Evolutionary conservation across 2,113 vertebrate species (phyloP), one percentile per base, ranked within the genome.

Genomic region (Neotoma lepida): DNA sequence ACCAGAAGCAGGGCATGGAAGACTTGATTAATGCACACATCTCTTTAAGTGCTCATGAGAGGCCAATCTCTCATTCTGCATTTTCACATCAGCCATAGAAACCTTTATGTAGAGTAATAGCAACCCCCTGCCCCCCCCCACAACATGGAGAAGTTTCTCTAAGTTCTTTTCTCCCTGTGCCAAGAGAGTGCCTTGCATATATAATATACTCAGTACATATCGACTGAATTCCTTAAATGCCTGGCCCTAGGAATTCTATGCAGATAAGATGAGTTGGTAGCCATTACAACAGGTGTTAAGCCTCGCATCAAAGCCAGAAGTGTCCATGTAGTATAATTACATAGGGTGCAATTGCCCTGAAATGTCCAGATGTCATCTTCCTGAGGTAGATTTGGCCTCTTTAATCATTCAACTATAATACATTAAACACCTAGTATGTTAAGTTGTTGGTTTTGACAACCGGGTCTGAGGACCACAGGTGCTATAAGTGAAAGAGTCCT

Each of bases 311-410:
- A 88, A 64, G 33, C 44, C 86, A 91, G 24, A 73, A 70, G 9
- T 54, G 63, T 35, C 44, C 4, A 61, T 26, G 66, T 54, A 81
- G 26, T 82, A 64, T 81, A 86, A 49, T 51, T 92, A 51, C 22
- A 58, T 35, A 63, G 58, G 70, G 81, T 35, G 15, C 33, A 94
- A 78, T 73, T 85, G 54, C 33, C 84, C 77, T 86, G 51, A 81
- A 94, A 91, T 89, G 22, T 85, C 35, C 56, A 92, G n/a, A 92
- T 92, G 84, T 14, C 9, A 22, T 93, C 51, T 81, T 95, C 95
- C 26, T 49, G 51, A 81, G 30, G 22, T 61, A 90, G 41, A 63
- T 66, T 80, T 89, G 54, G 20, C 8, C 66, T 89, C 35, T 41
- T 54, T 88, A 46, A 86, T 95, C 20, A 82, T 85, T 94, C 63